These are phyloP conservation scores for Drosophila serrata DNA, from an alignment of 1,140 invertebrate genomes.

Conservation along the genomic window DNA sequence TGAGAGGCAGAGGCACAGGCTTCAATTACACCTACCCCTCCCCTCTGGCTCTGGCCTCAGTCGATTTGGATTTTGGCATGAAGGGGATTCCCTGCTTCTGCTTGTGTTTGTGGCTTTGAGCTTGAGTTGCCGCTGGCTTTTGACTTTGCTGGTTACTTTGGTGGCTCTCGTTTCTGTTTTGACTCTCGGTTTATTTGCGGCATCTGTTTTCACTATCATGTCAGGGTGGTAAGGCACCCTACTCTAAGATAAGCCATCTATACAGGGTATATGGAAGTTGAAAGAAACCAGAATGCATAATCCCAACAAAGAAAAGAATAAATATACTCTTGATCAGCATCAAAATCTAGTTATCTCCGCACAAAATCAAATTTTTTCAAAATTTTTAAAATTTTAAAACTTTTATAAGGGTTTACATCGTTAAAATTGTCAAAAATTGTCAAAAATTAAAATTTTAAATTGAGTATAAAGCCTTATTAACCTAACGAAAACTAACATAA, in stretches of 20 bases:
- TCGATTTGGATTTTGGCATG: neutral
- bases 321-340: no score
- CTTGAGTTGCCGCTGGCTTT: slow-evolving; percentile 17
- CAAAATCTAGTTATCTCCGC: no score
- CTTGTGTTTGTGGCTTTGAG: slow-evolving; percentile 32
- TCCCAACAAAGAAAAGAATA: no score
- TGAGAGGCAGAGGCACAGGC: slow-evolving; percentile 63
- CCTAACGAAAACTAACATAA: no score
- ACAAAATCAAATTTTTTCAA: no score
- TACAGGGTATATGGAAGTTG: neutral
- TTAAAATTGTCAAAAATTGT: no score
- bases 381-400: no score
- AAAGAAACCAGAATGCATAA: neutral
- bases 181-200: slow-evolving; percentile 26
- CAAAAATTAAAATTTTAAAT: no score
- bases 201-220: slow-evolving; percentile 58
- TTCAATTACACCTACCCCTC: slow-evolving; percentile 70
- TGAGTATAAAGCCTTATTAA: no score
- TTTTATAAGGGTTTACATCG: no score
- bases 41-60: neutral
- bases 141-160: slow-evolving; percentile 41
- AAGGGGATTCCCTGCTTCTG: slow-evolving; percentile 6
- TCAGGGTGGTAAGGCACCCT: slow-evolving; percentile 24
- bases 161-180: slow-evolving; percentile 24
- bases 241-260: neutral